Conservation (phyloP, 1,140 invertebrate species). For the Lepidostoma basale region DNA sequence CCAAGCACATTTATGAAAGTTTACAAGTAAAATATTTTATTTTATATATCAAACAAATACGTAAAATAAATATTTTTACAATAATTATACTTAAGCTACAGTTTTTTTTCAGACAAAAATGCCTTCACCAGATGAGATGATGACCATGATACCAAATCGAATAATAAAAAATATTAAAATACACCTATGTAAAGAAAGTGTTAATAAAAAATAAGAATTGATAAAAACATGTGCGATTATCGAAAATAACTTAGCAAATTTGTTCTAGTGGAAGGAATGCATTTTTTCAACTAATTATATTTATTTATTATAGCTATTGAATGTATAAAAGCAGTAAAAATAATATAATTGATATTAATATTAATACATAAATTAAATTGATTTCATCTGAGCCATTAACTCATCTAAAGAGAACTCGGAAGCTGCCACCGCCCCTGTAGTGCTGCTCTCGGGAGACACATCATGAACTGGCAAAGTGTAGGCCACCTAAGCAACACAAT, state of each 20-base stretch:
- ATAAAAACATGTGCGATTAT: neutral
- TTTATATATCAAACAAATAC: neutral
- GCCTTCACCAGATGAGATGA: constrained; percentile 6
- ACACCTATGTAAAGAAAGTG: neutral
- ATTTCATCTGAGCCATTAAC: constrained; percentile 89
- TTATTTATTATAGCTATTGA: neutral
- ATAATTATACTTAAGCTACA: too few relatives aligned
- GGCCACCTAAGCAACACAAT: constrained; percentile 50
- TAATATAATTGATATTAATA: constrained; percentile 7
- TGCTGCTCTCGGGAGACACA: constrained; percentile 56
- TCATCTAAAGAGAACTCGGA: constrained; percentile 74
- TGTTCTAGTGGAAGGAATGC: constrained; percentile 3
- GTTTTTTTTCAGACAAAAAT: constrained; percentile 13
- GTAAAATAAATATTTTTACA: neutral
- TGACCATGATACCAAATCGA: constrained; percentile 2
- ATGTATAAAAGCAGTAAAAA: constrained; percentile 12
- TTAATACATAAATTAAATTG: constrained; percentile 60
- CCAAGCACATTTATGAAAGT: constrained; percentile 44
- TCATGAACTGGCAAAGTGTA: constrained; percentile 54
- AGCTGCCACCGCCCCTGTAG: constrained; percentile 55
- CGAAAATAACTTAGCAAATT: neutral
- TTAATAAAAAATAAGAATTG: constrained; percentile 22
- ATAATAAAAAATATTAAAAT: constrained; percentile 8
- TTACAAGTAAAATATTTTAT: constrained; percentile 41
- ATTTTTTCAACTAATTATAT: constrained; percentile 7